Evolutionary conservation across 2,888 invertebrate species (phyloP), one percentile per base, ranked within the genome.

Genomic region (Cephalotes varians): DNA sequence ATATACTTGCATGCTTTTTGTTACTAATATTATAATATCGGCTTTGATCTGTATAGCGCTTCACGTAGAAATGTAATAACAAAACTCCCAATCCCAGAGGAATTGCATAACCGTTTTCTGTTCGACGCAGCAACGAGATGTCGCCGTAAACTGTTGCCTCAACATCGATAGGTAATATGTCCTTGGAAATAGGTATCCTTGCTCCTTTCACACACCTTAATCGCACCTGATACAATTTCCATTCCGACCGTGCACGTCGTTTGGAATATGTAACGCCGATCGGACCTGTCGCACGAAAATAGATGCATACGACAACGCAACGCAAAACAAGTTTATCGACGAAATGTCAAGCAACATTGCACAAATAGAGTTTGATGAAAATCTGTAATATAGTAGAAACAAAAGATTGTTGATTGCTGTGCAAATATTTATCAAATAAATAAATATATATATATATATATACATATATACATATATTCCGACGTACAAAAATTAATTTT

Each of bases 141-240:
- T n/a, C n/a, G n/a, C n/a, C n/a, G n/a, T n/a, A 28, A 21, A 25
- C 18, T 81, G 47, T 81, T 76, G 34, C 67, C 79, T 58, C 25
- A 49, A 76, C 58, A 72, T 81, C 77, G 51, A 71, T 65, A 44
- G 58, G 37, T 56, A 51, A 77, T 40, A 37, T 54, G 89, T 86
- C 87, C 88, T 88, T 89, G 87, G 69, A 10, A 64, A 83, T 76
- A 28, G 31, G 65, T 89, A 86, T 88, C 77, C 74, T 82, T 82
- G 80, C 67, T 77, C 88, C 88, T 89, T 88, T 88, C 88, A 88
- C 89, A 84, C 74, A 56, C 73, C 67, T 72, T 80, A 79, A 34
- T 81, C 83, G 74, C 69, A 67, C 47, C 51, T 79, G 80, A 80
- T 84, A 86, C 69, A 84, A 65, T 87, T 82, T 71, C 86, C 84